These are phyloP conservation scores for Pygocentrus nattereri DNA, from an alignment of 2,797 vertebrate genomes.

Conservation along the genomic window DNA sequence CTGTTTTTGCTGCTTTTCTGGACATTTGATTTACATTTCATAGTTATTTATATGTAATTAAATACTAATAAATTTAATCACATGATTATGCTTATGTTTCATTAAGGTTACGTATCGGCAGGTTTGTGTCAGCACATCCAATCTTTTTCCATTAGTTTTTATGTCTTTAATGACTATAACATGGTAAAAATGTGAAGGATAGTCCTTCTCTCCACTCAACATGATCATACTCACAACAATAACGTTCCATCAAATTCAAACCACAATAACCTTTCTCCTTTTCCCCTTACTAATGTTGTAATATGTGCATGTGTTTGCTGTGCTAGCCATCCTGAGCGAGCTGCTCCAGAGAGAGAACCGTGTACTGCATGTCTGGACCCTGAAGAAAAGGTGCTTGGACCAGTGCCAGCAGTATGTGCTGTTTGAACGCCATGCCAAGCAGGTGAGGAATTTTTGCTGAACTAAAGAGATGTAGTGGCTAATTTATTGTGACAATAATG, in stretches of 20 bases:
- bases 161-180: too few relatives aligned
- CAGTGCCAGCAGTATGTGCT: conserved; percentile 97
- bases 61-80: too few relatives aligned
- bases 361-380: conserved; percentile 97
- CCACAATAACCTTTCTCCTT: too few relatives aligned
- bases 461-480: neutral
- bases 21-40: neutral
- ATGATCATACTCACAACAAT: too few relatives aligned
- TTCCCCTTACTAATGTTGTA: neutral
- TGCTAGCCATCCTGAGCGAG: conserved; percentile 92
- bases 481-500: neutral
- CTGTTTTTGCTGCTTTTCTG: too few relatives aligned
- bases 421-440: conserved; percentile 94
- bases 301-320: conserved; percentile 26
- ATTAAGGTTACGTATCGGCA: too few relatives aligned
- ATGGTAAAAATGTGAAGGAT: too few relatives aligned
- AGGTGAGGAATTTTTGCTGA: conserved; percentile 77
- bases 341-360: conserved; percentile 95
- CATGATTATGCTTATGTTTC: too few relatives aligned
- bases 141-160: too few relatives aligned
- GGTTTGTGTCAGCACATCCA: too few relatives aligned
- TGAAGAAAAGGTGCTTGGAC: conserved; percentile 94
- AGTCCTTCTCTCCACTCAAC: too few relatives aligned
- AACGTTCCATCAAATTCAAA: too few relatives aligned
- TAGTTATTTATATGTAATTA: neutral